Evolutionary conservation across 2,888 invertebrate species (phyloP).

Genomic region (Pandemis corylana): DNA sequence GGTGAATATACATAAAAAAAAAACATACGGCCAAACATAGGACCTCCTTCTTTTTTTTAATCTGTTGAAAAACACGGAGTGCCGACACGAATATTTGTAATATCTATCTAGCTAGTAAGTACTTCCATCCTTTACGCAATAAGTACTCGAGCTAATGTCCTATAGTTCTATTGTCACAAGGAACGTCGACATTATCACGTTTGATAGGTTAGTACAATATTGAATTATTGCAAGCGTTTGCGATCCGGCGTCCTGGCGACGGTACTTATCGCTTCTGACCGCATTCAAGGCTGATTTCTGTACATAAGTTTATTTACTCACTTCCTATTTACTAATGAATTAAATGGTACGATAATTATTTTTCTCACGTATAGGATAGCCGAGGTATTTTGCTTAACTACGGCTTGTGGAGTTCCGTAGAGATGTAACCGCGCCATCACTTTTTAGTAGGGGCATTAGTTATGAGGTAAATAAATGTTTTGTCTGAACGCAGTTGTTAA

Average conservation of each 20-base stretch:
- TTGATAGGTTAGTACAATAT: conserved; percentile 45
- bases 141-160: conserved; percentile 37
- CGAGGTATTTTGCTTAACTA: conserved; percentile 12
- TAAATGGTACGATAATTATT: conserved; percentile 4
- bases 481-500: background rate
- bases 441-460: background rate
- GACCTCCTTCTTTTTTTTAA: too few species aligned
- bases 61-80: too few species aligned
- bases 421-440: background rate
- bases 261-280: conserved; percentile 55
- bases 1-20: too few species aligned
- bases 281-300: conserved; percentile 50
- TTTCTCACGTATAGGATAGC: conserved; percentile 25
- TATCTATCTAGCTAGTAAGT: too few species aligned
- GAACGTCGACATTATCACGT: conserved; percentile 52
- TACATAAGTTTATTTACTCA: conserved; percentile 39
- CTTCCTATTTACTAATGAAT: conserved; percentile 40
- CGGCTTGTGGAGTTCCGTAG: background rate
- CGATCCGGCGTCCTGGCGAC: conserved; percentile 48
- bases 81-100: too few species aligned
- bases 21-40: too few species aligned
- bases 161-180: conserved; percentile 52
- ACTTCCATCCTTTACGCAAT: conserved; percentile 1
- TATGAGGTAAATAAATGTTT: background rate
- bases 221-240: conserved; percentile 62